Conservation (phyloP, 2,797 vertebrate species). For the Crax fasciolata region DNA sequence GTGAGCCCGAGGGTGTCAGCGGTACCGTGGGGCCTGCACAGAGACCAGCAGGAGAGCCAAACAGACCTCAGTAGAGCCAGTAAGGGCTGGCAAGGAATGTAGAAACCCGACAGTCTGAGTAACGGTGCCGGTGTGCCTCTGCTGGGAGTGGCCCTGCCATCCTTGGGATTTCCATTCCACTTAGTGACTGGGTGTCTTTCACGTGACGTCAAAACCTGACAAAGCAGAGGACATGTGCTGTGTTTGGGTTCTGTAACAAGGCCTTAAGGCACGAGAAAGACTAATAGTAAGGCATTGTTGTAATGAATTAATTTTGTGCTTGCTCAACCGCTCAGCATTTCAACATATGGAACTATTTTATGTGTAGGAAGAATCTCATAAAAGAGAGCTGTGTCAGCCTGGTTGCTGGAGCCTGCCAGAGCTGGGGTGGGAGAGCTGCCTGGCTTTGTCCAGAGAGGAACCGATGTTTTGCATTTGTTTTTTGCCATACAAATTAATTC, state of each 20-base stretch:
- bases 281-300: conserved; percentile 54
- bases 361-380: conserved; percentile 48
- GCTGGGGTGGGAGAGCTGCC: background rate
- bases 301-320: conserved; percentile 63
- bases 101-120: background rate
- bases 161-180: background rate
- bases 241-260: conserved; percentile 19
- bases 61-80: background rate
- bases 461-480: conserved; percentile 36
- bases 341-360: conserved; percentile 73
- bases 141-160: background rate
- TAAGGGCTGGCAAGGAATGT: background rate
- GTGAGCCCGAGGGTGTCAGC: background rate
- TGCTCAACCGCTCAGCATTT: conserved; percentile 46
- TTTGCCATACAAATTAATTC: background rate
- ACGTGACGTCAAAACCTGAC: conserved; percentile 10
- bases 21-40: background rate
- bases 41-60: background rate
- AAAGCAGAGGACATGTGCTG: background rate
- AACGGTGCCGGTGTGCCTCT: background rate
- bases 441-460: background rate
- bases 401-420: conserved; percentile 43
- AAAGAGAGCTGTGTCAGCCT: conserved; percentile 49
- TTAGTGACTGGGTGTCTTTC: background rate
- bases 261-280: conserved; percentile 49